Base-by-base conservation (phyloP, 2,113 vertebrate genomes). In the Labeo rohita region DNA sequence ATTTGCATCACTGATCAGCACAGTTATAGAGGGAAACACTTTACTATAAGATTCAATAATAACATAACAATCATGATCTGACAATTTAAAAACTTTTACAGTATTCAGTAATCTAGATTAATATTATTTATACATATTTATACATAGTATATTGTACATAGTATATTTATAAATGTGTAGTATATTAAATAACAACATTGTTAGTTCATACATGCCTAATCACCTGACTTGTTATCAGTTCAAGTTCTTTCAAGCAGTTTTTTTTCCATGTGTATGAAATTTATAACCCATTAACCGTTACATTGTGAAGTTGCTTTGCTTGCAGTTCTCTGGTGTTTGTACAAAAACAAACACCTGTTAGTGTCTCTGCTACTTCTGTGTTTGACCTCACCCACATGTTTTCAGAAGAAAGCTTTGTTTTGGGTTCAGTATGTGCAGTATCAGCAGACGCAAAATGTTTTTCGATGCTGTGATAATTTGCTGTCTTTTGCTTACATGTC, bases 401-500 rank as follows among this genome's bases (percentile, higher is more conserved):
- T 80, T 47, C 78, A 80, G 36, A 8, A 80, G 47, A 80, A 80
- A 63, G 18, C 54, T 28, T 28, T 78, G 54, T 79, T 79, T 79
- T 79, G 36, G 16, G 50, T 79, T 13, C 52, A 61, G 54, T 43
- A 61, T 79, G 34, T 65, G 78, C 59, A 16, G 59, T 65, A 49
- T 80, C 78, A 65, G 78, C 43, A 47, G 39, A 21, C 65, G 28
- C 39, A 28, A 43, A 1, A 10, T 65, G 36, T 65, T 45, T 16
- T 78, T 61, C 56, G 8, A 79, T 79, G 76, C 56, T 5, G 15
- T 76, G 5, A 9, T 78, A 13, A 54, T n/a, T 39, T 56, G 0
- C 15, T 45, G 12, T 80, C 11, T n/a, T 80, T 47, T 23, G 34
- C 36, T 61, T 79, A 0, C 49, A 36, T 79, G 54, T 79, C 54